Evolutionary conservation across 2,113 vertebrate genomes (phyloP).

Genomic region (Pseudorectes ferrugineus): DNA sequence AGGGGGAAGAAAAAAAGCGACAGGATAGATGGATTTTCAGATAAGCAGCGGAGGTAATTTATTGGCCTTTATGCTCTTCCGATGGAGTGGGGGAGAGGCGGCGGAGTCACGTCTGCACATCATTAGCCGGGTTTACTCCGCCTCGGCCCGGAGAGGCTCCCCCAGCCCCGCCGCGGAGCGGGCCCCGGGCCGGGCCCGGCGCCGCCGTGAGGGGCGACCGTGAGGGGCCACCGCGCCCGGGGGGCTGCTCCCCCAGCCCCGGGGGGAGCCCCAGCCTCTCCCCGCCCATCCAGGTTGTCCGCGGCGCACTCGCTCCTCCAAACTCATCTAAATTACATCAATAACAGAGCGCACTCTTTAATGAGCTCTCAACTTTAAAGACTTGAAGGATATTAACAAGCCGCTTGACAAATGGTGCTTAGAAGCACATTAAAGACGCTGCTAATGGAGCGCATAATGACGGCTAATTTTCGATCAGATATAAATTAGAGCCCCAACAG

Average conservation of each 20-base stretch:
- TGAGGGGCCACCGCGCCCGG: not conserved
- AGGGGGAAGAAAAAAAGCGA: not conserved
- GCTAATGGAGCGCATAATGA: conserved; percentile 99
- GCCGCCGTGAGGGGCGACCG: not conserved
- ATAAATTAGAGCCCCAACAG: conserved; percentile 99
- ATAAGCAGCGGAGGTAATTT: conserved; percentile 73
- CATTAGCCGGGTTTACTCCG: conserved; percentile 56
- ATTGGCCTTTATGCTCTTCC: conserved; percentile 74
- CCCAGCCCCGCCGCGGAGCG: not conserved
- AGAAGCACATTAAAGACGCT: conserved; percentile 99
- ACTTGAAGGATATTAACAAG: conserved; percentile 99
- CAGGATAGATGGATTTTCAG: conserved; percentile 67
- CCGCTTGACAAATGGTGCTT: conserved; percentile 99
- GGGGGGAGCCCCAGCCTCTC: not conserved
- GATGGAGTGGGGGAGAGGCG: conserved; percentile 67
- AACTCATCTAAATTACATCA: conserved; percentile 96
- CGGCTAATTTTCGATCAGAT: conserved; percentile 99
- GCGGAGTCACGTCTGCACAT: conserved; percentile 47
- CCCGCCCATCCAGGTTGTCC: conserved; percentile 50
- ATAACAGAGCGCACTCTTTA: conserved; percentile 94
- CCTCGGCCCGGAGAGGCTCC: conserved; percentile 17
- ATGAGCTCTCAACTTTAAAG: conserved; percentile 99
- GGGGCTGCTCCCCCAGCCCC: not conserved
- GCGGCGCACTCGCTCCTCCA: conserved; percentile 73
- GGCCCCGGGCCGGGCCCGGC: not conserved